A percentile compares a stretch with the other conserved stretches of the same genome.
phyloP scores from a whole-genome alignment of 92 coral and sea anemone species.

The Heliopora coerulea region DNA sequence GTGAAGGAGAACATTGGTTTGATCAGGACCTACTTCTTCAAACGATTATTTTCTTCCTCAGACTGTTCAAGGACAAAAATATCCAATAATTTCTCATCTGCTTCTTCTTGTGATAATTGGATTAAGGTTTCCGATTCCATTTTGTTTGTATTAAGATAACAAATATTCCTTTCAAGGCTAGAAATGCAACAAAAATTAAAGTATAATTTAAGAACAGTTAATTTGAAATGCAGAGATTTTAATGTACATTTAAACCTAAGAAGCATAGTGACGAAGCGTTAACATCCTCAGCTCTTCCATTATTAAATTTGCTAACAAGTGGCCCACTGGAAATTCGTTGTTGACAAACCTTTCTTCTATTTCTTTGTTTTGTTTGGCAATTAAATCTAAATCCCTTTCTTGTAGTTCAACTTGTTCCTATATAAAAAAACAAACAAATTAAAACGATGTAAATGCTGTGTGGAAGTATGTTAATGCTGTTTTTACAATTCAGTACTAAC shows the following conservation, averaged over 20 bases:
- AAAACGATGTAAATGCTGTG: not conserved
- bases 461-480: no score
- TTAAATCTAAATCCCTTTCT: not conserved
- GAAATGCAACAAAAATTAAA: no score
- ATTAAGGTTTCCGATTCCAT: slow-evolving; percentile 3
- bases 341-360: slow-evolving; percentile 12
- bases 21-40: slow-evolving; percentile 15
- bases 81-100: not conserved
- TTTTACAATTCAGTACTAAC: slow-evolving; percentile 54
- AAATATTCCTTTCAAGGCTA: not conserved
- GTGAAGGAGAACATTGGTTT: no score
- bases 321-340: no score
- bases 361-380: not conserved
- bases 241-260: no score
- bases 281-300: no score
- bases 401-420: slow-evolving; percentile 1
- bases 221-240: no score
- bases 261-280: no score
- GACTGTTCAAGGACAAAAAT: not conserved
- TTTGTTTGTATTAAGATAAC: not conserved
- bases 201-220: no score
- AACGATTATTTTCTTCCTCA: not conserved
- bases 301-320: no score
- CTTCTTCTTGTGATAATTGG: not conserved
- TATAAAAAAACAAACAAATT: not conserved